Evolutionary conservation across 1,140 invertebrate species (phyloP).

Genomic region (Lucilia cuprina): DNA sequence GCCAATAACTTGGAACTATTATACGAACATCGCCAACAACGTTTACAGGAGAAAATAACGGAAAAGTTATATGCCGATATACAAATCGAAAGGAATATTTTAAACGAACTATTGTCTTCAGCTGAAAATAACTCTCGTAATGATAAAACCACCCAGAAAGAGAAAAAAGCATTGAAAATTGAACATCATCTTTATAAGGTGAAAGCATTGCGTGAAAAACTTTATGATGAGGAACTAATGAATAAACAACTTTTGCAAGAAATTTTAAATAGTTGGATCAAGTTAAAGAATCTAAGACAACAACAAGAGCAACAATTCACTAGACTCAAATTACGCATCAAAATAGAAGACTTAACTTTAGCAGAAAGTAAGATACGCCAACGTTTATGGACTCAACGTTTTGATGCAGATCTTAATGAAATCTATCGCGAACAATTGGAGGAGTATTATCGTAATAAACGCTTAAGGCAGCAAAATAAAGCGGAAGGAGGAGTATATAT

Average conservation of each 20-base stretch:
- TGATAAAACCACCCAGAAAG: conserved; percentile 1
- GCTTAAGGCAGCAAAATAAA: conserved; percentile 44
- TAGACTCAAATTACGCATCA: conserved; percentile 57
- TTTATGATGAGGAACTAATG: conserved; percentile 55
- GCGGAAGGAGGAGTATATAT: conserved; percentile 17
- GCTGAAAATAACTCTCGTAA: conserved; percentile 29
- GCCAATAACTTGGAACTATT: conserved; percentile 57
- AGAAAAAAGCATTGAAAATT: conserved; percentile 27
- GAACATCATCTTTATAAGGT: conserved; percentile 48
- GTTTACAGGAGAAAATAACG: conserved; percentile 45
- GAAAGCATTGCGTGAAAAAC: conserved; percentile 52
- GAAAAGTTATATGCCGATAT: conserved; percentile 55
- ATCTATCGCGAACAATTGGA: conserved; percentile 58
- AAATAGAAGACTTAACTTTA: conserved; percentile 44
- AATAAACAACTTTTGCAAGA: conserved; percentile 52
- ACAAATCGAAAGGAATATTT: conserved; percentile 54
- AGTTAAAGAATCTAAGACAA: conserved; percentile 57
- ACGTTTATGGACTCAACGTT: conserved; percentile 47
- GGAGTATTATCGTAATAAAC: conserved; percentile 51
- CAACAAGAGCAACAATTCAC: conserved; percentile 59
- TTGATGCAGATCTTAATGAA: conserved; percentile 59
- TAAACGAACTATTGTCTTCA: conserved; percentile 44
- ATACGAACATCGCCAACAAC: conserved; percentile 54
- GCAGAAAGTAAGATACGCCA: conserved; percentile 42
- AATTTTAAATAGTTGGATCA: conserved; percentile 60